These are phyloP conservation scores for Ephialtes manifestator DNA, from an alignment of 2,888 invertebrate species.

Conservation along the genomic window DNA sequence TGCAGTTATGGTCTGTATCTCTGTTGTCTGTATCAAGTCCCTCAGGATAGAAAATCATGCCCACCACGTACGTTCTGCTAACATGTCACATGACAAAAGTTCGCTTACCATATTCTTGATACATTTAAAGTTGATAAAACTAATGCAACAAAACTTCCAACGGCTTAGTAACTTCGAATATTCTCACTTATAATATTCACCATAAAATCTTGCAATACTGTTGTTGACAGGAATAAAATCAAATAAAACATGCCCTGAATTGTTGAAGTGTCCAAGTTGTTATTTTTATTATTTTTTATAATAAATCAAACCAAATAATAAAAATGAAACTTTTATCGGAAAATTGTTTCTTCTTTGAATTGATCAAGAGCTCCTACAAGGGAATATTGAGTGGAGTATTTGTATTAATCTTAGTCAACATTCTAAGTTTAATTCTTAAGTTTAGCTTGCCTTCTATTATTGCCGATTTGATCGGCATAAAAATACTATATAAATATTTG, in stretches of 20 bases:
- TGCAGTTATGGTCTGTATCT: constrained; percentile 41
- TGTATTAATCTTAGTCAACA: too few species aligned
- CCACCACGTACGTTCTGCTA: neutral
- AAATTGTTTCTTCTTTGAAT: neutral
- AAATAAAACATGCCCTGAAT: neutral
- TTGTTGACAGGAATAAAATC: neutral
- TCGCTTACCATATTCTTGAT: neutral
- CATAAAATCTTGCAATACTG: neutral
- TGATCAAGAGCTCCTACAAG: too few species aligned
- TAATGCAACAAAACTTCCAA: neutral
- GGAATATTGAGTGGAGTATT: too few species aligned
- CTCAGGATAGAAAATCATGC: constrained; percentile 19
- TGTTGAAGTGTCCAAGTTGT: neutral
- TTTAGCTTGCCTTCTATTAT: too few species aligned
- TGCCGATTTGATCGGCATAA: too few species aligned
- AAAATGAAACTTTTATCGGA: neutral
- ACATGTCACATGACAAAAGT: neutral
- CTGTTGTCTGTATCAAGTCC: constrained; percentile 18
- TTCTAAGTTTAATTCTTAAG: too few species aligned
- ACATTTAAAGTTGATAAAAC: neutral
- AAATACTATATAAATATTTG: too few species aligned
- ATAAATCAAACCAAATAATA: too few species aligned
- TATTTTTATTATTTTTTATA: neutral
- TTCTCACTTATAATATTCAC: neutral
- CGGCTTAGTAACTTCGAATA: neutral